A percentile compares a stretch with the other conserved stretches of the same genome.
phyloP scores from a whole-genome alignment of 2,888 invertebrate species.

The Parascotia fuliginaria region DNA sequence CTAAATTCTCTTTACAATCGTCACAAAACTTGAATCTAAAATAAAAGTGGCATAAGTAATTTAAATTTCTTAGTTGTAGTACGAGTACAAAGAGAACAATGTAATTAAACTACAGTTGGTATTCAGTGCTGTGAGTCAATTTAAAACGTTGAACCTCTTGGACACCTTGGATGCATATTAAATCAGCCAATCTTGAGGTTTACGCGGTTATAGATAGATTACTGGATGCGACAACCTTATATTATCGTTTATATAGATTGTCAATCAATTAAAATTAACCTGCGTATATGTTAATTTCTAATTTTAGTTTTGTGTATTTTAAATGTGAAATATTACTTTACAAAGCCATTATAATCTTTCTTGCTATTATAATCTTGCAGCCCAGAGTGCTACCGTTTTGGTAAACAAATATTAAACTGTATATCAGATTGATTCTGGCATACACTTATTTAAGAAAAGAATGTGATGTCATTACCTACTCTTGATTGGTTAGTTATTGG shows the following conservation, averaged over 20 bases:
- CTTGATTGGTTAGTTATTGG: too few relatives aligned
- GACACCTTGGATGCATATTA: slow-evolving; percentile 80
- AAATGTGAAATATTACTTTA: too few relatives aligned
- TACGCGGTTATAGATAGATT: slow-evolving; percentile 27
- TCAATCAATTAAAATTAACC: too few relatives aligned
- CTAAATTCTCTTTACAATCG: background rate
- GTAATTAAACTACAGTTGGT: slow-evolving; percentile 67
- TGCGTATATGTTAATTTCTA: too few relatives aligned
- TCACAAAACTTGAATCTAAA: slow-evolving; percentile 1
- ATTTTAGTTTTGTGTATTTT: too few relatives aligned
- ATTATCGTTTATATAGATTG: background rate
- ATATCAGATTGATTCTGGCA: too few relatives aligned
- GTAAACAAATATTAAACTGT: too few relatives aligned
- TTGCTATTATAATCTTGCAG: too few relatives aligned
- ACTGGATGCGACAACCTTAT: slow-evolving; percentile 42
- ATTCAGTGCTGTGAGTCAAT: slow-evolving; percentile 73
- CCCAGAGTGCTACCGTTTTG: too few relatives aligned
- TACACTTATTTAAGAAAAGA: too few relatives aligned
- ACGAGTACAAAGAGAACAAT: slow-evolving; percentile 39
- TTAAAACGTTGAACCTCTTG: slow-evolving; percentile 76
- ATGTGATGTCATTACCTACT: too few relatives aligned
- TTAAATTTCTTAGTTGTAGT: slow-evolving; percentile 33
- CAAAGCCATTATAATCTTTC: too few relatives aligned
- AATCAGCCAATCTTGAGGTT: slow-evolving; percentile 66
- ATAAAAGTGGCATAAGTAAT: slow-evolving; percentile 27